A percentile compares a stretch with the other conserved stretches of the same genome.
Conservation (phyloP, 2,797 vertebrate genomes). For the Labroides dimidiatus region DNA sequence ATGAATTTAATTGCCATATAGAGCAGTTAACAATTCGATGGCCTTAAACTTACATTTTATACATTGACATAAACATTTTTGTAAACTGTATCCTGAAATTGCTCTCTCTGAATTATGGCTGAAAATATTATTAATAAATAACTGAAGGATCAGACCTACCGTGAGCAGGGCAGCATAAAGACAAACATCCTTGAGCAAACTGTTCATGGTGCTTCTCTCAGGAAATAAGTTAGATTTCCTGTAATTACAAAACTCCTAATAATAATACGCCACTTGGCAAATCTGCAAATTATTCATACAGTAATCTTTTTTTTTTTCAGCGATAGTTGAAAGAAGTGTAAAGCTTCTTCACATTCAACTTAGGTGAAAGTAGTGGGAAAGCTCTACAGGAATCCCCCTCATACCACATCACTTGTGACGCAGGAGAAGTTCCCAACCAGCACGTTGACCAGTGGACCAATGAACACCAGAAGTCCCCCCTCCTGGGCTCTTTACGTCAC, state of each 20-base stretch:
- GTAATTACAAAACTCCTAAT: background rate
- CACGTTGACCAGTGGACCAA: constrained; percentile 9
- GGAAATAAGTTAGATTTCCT: background rate
- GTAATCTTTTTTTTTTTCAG: background rate
- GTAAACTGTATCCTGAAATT: too few relatives aligned
- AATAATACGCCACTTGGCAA: too few relatives aligned
- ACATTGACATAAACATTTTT: too few relatives aligned
- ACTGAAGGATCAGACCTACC: constrained; percentile 46
- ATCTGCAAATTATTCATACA: background rate
- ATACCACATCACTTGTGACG: constrained; percentile 61
- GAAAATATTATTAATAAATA: background rate
- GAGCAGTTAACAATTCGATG: too few relatives aligned
- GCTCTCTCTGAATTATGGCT: too few relatives aligned
- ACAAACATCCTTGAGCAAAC: constrained; percentile 20
- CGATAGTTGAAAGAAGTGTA: too few relatives aligned
- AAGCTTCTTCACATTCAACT: constrained; percentile 9
- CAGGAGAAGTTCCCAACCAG: constrained; percentile 57
- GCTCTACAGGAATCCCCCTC: constrained; percentile 63
- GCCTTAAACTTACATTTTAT: too few relatives aligned
- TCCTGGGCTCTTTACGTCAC: constrained; percentile 56
- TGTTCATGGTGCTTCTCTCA: background rate
- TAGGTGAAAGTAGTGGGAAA: constrained; percentile 26
- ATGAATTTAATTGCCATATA: too few relatives aligned
- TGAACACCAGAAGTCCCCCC: constrained; percentile 28
- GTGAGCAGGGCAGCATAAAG: constrained; percentile 38